phyloP scores from a whole-genome alignment of 2,797 vertebrate genomes.

The Coregonus sp. region DNA sequence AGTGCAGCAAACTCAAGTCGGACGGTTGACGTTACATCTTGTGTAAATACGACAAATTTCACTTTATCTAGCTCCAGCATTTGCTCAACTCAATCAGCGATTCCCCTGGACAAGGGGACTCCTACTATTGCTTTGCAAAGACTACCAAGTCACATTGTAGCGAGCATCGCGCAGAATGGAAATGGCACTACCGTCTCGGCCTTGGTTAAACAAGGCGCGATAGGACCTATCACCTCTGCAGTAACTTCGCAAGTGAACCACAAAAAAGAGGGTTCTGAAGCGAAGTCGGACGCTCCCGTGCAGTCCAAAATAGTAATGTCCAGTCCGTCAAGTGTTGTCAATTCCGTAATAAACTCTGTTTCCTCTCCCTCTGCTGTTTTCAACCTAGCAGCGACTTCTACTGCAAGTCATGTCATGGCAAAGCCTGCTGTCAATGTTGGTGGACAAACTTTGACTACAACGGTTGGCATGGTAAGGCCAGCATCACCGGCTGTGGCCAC shows the following conservation, averaged over 20 bases:
- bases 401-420: slow-evolving; percentile 45
- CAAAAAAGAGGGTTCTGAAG: slow-evolving; percentile 56
- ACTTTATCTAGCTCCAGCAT: slow-evolving; percentile 67
- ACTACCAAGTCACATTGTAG: slow-evolving; percentile 78
- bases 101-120: slow-evolving; percentile 73
- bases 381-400: slow-evolving; percentile 60
- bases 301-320: slow-evolving; percentile 74
- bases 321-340: slow-evolving; percentile 61
- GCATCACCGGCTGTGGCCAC: slow-evolving; percentile 58
- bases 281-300: slow-evolving; percentile 60
- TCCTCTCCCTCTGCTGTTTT: slow-evolving; percentile 52
- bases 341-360: slow-evolving; percentile 64
- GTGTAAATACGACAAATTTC: slow-evolving; percentile 69
- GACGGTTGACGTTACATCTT: slow-evolving; percentile 44
- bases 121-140: slow-evolving; percentile 78
- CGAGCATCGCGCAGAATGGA: slow-evolving; percentile 80
- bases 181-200: slow-evolving; percentile 75
- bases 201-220: slow-evolving; percentile 68
- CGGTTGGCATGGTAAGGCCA: slow-evolving; percentile 67
- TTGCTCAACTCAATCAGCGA: slow-evolving; percentile 65
- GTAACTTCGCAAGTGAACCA: slow-evolving; percentile 62
- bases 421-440: slow-evolving; percentile 62
- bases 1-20: slow-evolving; percentile 51
- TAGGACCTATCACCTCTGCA: slow-evolving; percentile 52
- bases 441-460: slow-evolving; percentile 54